phyloP scores from a whole-genome alignment of 2,888 invertebrate genomes.

The Baronia brevicornis region DNA sequence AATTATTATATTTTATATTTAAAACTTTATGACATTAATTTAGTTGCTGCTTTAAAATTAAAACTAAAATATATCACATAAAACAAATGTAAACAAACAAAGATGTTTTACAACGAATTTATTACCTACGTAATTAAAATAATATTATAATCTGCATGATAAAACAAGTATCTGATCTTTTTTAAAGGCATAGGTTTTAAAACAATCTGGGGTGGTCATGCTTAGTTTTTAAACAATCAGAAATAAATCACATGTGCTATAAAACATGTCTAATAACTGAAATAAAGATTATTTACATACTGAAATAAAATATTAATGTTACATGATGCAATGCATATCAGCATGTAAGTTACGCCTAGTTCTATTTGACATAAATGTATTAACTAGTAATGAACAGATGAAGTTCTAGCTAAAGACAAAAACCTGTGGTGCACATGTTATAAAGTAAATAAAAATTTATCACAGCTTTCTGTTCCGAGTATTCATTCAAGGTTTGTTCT shows the following conservation, averaged over 20 bases:
- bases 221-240: too few relatives aligned
- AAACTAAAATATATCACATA: slow-evolving; percentile 5
- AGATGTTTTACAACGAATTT: too few relatives aligned
- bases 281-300: too few relatives aligned
- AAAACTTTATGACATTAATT: not conserved
- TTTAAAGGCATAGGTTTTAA: too few relatives aligned
- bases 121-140: too few relatives aligned
- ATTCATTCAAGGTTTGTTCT: slow-evolving; percentile 21
- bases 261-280: too few relatives aligned
- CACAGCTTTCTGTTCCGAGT: slow-evolving; percentile 29
- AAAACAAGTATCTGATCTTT: too few relatives aligned
- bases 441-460: slow-evolving; percentile 40
- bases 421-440: slow-evolving; percentile 48
- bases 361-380: slow-evolving; percentile 21
- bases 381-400: slow-evolving; percentile 44
- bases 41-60: slow-evolving; percentile 5
- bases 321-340: not conserved
- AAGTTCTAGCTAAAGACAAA: slow-evolving; percentile 28
- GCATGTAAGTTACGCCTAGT: slow-evolving; percentile 16
- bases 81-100: slow-evolving; percentile 1
- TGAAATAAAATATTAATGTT: not conserved
- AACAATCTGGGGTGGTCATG: too few relatives aligned
- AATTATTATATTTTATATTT: too few relatives aligned
- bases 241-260: too few relatives aligned
- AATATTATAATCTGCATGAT: too few relatives aligned